Evolutionary conservation across 2,113 vertebrate genomes (phyloP).

Genomic region (Sturnus vulgaris): DNA sequence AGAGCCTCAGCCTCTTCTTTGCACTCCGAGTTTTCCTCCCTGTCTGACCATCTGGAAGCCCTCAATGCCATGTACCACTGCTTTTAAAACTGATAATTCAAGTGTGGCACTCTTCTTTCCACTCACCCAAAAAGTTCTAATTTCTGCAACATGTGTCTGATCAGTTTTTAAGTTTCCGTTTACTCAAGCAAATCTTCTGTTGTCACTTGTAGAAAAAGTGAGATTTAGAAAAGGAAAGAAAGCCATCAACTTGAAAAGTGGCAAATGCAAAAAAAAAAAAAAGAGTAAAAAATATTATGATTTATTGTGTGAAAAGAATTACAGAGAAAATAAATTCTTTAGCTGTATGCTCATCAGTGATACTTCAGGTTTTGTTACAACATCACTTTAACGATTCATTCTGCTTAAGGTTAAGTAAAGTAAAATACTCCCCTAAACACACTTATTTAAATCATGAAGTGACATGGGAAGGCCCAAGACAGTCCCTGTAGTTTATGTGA

Average conservation of each 20-base stretch:
- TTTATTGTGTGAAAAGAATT: neutral
- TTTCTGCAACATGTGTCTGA: neutral
- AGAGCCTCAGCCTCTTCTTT: neutral
- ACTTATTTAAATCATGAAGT: neutral
- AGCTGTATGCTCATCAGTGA: neutral
- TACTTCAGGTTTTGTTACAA: neutral
- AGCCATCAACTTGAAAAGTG: neutral
- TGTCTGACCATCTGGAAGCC: neutral
- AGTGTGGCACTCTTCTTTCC: neutral
- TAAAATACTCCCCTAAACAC: neutral
- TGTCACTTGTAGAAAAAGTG: neutral
- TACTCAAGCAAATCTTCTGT: neutral
- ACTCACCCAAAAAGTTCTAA: neutral
- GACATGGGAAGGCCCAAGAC: neutral
- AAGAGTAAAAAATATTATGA: neutral
- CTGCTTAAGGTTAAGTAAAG: neutral
- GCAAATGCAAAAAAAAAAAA: neutral
- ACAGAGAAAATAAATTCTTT: neutral
- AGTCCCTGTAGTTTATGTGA: neutral
- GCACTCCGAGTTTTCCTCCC: neutral
- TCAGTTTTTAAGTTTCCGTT: neutral
- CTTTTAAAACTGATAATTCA: neutral
- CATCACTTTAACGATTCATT: neutral
- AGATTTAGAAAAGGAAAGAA: neutral
- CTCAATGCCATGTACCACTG: rapidly evolving